phyloP scores from a whole-genome alignment of 2,888 invertebrate genomes.

The Zygogramma bicolorata region DNA sequence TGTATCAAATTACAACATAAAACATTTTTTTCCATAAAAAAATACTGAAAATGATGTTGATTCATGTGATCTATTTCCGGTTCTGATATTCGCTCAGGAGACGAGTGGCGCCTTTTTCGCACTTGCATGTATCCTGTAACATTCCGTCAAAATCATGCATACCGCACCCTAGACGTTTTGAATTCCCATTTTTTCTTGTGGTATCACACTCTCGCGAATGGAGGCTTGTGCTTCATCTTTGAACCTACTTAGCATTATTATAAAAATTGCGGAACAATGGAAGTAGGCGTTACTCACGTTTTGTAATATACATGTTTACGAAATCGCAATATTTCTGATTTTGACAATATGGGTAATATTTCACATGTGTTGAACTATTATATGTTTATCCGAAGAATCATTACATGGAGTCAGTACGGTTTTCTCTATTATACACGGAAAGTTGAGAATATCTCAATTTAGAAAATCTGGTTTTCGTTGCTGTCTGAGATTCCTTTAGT shows the following conservation, averaged over 20 bases:
- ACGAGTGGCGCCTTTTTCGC: no score
- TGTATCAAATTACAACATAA: no score
- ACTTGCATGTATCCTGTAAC: background rate
- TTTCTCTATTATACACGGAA: no score
- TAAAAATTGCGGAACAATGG: background rate
- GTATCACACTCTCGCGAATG: background rate
- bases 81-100: no score
- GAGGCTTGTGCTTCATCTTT: background rate
- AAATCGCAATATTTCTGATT: background rate
- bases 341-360: background rate
- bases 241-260: conserved; percentile 2
- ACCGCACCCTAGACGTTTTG: background rate
- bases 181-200: background rate
- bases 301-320: background rate
- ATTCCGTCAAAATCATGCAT: background rate
- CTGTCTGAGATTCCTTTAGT: no score
- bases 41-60: background rate
- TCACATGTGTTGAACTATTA: background rate
- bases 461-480: no score
- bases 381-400: background rate
- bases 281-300: background rate
- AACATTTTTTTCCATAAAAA: background rate
- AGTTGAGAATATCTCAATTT: no score
- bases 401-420: no score
- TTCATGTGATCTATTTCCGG: no score